Percentiles rank a stretch among this genome's conserved stretches.
phyloP scores from a whole-genome alignment of 2,888 invertebrate genomes.

The Dryadula phaetusa region DNA sequence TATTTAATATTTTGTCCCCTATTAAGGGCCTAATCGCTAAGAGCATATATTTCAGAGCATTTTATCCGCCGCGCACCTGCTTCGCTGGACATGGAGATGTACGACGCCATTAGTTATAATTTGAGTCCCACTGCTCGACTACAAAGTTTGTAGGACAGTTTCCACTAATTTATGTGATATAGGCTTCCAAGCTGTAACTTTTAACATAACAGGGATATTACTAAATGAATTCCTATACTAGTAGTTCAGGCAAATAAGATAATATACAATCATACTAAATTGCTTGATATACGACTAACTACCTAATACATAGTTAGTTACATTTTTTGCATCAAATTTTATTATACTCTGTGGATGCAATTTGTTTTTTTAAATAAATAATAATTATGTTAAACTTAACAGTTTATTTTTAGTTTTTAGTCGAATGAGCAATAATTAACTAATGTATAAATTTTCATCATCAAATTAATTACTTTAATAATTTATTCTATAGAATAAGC shows the following conservation, averaged over 20 bases:
- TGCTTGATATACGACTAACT: no score
- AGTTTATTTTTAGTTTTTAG: no score
- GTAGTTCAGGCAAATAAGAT: no score
- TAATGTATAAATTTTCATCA: background rate
- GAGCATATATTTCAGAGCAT: conserved; percentile 35
- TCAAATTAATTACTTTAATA: background rate
- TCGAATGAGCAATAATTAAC: background rate
- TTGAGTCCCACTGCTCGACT: conserved; percentile 52
- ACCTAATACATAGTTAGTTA: no score
- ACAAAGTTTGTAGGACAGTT: conserved; percentile 39
- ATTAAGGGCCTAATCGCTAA: conserved; percentile 30
- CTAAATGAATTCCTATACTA: no score
- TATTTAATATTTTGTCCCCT: conserved; percentile 18
- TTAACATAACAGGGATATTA: no score
- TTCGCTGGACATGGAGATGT: conserved; percentile 55
- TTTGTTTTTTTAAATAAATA: no score
- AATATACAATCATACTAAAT: no score
- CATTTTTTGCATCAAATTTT: no score
- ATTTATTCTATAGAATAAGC: conserved; percentile 15
- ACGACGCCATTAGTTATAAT: conserved; percentile 69
- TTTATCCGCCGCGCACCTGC: conserved; percentile 48
- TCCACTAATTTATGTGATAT: conserved; percentile 23
- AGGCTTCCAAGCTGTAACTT: background rate
- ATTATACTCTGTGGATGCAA: no score
- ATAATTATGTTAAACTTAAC: no score